Base-by-base conservation (phyloP, 53 echinoderm and acorn worm genomes). In the Mesocentrotus franciscanus region DNA sequence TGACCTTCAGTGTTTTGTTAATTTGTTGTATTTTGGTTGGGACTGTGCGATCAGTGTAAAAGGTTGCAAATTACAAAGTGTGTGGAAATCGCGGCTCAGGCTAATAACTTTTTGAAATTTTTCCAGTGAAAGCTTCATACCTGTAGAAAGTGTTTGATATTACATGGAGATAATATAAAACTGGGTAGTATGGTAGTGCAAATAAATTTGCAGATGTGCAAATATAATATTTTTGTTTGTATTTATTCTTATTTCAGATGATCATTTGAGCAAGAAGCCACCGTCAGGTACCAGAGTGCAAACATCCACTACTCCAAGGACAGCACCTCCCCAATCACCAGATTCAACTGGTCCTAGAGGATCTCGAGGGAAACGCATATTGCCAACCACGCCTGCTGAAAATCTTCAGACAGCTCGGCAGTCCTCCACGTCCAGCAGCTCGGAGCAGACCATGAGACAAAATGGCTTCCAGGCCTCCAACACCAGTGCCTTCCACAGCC, bases 401-500 rank as follows among this genome's bases (percentile, higher is more conserved):
- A 96, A 94, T 61, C 89, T 87, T 36, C 96, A 96, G 20, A 59
- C 78, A 2, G 59, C 58, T 4, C 61, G 78, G 7, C 81, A 92
- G 64, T 93, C 66, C 61, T 93, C 96, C 7, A 85, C 85, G 1
- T 94, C 95, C 18, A 93, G 72, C 96, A 94, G 89, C 93, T 92
- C 85, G 59, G 84, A 90, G 71, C 96, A 95, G 49, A 95, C 93
- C 70, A 90, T 96, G 84, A 95, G 95, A 95, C 95, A 93, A 83
- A 97, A 96, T 78, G 96, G 96, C 89, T 95, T 97, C 90, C 76
- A 93, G 90, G 84, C 96, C 36, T 96, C 97, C 85, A 95, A 96
- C 59, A 89, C 90, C 83, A 97, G 97, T 95, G 96, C 97, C 84
- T 98, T 98, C 81, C 95, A 96, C 89, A 96, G 96, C 90, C 97